Evolutionary conservation across 2,888 invertebrate genomes (phyloP), one percentile per base, ranked within the genome.

Genomic region (Salticus scenicus): DNA sequence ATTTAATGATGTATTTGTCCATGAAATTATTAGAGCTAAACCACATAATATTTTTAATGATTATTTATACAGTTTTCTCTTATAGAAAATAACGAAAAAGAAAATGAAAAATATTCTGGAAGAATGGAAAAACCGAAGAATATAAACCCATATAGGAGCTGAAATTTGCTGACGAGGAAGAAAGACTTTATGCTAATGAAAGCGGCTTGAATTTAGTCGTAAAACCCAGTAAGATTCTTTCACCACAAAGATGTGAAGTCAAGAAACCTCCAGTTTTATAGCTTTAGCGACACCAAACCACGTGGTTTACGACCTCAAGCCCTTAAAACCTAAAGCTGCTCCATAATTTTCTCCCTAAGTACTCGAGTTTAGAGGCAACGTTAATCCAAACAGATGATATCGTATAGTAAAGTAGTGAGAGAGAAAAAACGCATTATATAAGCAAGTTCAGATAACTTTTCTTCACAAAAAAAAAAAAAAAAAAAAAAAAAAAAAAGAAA

Each of bases 171-270:
- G 42, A 47, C 42, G 42, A 14, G n/a, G 17, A 47, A 47, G 42
- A 47, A 47, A 47, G 42, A 47, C 42, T 47, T 47, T 47, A 47
- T 47, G 42, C 42, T 47, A 47, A 47, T 47, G 42, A 47, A 47
- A 47, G 42, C 42, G 10, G 42, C 42, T 47, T 47, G 42, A 47
- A 47, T 5, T 14, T 47, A 17, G 42, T 14, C 42, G 17, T 47
- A 47, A 47, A 47, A 47, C 42, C 42, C 14, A 2, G 42, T 17
- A 47, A 17, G 42, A 47, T 47, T 47, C 42, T 14, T 47, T 47
- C 42, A 47, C 42, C 42, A 17, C 42, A 47, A 47, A 47, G 42
- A 47, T 47, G 10, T 47, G 42, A 17, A 47, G 42, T 47, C n/a
- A 2, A 47, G 42, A 47, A 17, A 47, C 14, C 42, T 14, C 42